phyloP scores from a whole-genome alignment of 2,888 invertebrate genomes.

The Aelia acuminata region DNA sequence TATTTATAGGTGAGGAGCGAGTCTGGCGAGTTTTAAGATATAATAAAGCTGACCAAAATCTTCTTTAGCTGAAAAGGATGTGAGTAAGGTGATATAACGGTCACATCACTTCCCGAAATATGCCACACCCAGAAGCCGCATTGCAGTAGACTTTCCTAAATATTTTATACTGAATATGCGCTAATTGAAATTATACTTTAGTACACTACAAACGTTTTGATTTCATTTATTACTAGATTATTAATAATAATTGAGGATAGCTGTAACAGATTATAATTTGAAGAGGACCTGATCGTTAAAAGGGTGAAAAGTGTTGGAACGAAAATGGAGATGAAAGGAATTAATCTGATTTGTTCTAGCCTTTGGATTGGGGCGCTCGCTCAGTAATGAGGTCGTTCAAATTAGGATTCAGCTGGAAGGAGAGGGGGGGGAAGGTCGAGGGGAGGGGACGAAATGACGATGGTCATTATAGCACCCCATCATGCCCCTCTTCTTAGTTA shows the following conservation, averaged over 20 bases:
- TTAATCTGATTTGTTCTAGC: not conserved
- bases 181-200: too few relatives aligned
- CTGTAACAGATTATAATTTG: not conserved
- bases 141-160: too few relatives aligned
- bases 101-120: too few relatives aligned
- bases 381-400: slow-evolving; percentile 29
- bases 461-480: not conserved
- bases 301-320: slow-evolving; percentile 17
- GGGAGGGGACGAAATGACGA: not conserved
- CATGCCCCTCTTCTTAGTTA: not conserved
- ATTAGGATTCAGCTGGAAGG: not conserved
- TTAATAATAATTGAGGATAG: not conserved
- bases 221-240: too few relatives aligned
- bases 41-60: too few relatives aligned
- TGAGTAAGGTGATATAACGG: too few relatives aligned
- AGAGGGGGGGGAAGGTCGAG: not conserved
- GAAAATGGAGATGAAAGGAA: slow-evolving; percentile 40
- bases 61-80: too few relatives aligned
- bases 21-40: too few relatives aligned
- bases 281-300: not conserved
- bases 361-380: not conserved
- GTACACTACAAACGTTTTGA: too few relatives aligned
- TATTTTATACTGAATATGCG: too few relatives aligned
- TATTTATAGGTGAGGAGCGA: too few relatives aligned
- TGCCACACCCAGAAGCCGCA: too few relatives aligned